Evolutionary conservation across 2,888 invertebrate species (phyloP).

Genomic region (Rotaria sp.): DNA sequence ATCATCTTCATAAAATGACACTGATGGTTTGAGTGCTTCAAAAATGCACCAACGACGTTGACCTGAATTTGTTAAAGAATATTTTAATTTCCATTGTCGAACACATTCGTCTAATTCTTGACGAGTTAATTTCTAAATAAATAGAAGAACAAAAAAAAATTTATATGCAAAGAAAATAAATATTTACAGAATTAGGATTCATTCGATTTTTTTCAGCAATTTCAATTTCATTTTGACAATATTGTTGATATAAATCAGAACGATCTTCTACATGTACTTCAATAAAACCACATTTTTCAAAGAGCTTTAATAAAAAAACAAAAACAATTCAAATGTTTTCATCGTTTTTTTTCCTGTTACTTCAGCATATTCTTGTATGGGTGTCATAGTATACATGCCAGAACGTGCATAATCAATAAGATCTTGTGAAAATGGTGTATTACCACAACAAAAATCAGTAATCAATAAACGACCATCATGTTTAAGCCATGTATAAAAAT

Average conservation of each 20-base stretch:
- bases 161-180: neutral
- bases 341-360: constrained; percentile 44
- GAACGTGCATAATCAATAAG: constrained; percentile 59
- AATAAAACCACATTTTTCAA: constrained; percentile 58
- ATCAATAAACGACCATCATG: constrained; percentile 60
- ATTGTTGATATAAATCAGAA: constrained; percentile 57
- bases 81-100: constrained; percentile 27
- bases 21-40: neutral
- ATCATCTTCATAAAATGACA: neutral
- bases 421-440: constrained; percentile 55
- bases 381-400: constrained; percentile 58
- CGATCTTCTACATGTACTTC: constrained; percentile 58
- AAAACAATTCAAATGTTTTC: neutral
- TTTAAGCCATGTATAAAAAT: constrained; percentile 58
- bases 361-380: constrained; percentile 54
- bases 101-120: constrained; percentile 8
- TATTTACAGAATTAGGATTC: neutral
- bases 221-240: constrained; percentile 57
- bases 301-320: neutral
- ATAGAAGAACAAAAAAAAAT: neutral
- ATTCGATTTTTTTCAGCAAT: constrained; percentile 53
- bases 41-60: constrained; percentile 21
- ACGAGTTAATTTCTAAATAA: neutral
- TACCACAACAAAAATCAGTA: constrained; percentile 60
- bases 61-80: constrained; percentile 3